A percentile compares a stretch with the other conserved stretches of the same genome.
Conservation (phyloP, 2,113 vertebrate species). For the human region DNA sequence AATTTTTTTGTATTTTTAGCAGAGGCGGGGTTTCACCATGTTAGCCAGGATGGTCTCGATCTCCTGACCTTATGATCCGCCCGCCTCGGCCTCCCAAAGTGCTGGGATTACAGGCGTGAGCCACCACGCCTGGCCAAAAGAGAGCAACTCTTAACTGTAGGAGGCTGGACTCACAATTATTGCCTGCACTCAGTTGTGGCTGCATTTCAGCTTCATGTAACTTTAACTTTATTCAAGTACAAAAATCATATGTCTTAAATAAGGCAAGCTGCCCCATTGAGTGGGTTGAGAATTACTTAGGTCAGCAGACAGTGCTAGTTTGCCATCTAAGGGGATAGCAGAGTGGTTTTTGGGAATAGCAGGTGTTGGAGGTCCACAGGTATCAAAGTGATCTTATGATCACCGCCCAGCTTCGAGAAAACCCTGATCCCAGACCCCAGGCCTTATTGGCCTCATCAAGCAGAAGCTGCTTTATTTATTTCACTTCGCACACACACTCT, state of each 20-base stretch:
- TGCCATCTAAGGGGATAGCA: not conserved
- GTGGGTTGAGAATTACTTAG: not conserved
- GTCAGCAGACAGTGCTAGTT: too few relatives aligned
- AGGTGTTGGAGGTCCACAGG: not conserved
- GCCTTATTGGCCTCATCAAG: fast-evolving
- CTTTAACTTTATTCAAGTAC: fast-evolving
- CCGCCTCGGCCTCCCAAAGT: too few relatives aligned
- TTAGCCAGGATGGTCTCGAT: too few relatives aligned
- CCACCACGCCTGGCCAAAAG: too few relatives aligned
- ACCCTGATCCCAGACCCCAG: not conserved
- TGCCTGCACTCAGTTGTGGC: fast-evolving
- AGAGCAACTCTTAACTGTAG: not conserved
- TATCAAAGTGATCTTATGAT: not conserved
- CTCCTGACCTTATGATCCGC: too few relatives aligned
- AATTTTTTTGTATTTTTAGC: too few relatives aligned
- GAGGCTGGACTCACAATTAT: not conserved
- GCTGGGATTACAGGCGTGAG: too few relatives aligned
- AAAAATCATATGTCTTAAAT: too few relatives aligned
- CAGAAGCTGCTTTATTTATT: not conserved
- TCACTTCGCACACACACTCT: not conserved
- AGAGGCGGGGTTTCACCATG: too few relatives aligned
- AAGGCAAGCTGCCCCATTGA: not conserved
- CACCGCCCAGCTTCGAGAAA: not conserved
- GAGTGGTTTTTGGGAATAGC: not conserved
- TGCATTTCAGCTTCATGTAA: fast-evolving